Conservation (phyloP, 2,113 vertebrate species). For the Ranitomeya imitator region DNA sequence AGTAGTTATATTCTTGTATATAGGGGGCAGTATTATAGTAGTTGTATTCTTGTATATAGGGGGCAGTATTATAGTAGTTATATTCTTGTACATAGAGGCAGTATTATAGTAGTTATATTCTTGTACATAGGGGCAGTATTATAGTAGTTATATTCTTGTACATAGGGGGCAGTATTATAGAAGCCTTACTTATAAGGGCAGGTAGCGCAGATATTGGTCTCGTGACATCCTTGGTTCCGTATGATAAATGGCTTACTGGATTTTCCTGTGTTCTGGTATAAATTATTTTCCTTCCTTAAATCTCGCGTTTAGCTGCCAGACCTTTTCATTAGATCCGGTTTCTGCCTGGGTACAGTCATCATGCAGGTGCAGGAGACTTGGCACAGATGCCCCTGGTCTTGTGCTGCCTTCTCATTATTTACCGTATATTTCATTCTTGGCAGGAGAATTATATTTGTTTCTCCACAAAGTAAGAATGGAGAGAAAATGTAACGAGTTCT, state of each 20-base stretch:
- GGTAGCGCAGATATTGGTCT: no score
- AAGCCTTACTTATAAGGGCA: not conserved
- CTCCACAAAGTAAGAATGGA: not conserved
- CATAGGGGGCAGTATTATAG: conserved; percentile 4
- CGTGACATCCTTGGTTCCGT: no score
- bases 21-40: not conserved
- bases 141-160: conserved; percentile 16
- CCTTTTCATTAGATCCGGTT: not conserved
- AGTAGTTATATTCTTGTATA: not conserved
- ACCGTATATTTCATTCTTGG: not conserved
- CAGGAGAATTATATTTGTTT: not conserved
- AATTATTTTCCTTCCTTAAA: not conserved
- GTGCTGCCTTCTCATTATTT: not conserved
- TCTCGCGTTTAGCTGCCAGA: not conserved
- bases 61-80: not conserved
- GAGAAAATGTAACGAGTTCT: not conserved
- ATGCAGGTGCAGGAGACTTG: not conserved
- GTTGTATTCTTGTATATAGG: not conserved
- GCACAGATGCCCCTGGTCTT: not conserved
- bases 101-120: conserved; percentile 6
- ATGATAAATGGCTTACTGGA: not conserved
- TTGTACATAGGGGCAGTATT: conserved; percentile 4
- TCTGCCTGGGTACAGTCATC: not conserved
- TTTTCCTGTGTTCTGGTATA: not conserved
- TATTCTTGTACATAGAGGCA: not conserved